These are phyloP conservation scores for Sericinus montela DNA, from an alignment of 2,888 invertebrate species.

Conservation along the genomic window DNA sequence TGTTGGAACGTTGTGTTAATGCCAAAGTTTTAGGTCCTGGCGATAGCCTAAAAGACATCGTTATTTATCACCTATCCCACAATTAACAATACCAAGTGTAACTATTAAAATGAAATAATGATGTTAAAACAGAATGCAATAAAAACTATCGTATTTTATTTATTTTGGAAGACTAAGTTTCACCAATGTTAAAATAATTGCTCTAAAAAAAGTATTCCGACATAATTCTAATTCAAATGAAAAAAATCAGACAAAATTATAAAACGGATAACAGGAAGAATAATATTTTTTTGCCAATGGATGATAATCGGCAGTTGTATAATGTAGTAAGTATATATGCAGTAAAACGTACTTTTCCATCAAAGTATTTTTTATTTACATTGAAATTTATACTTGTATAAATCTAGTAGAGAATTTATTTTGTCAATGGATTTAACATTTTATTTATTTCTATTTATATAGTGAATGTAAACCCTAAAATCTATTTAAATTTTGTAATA, in stretches of 20 bases:
- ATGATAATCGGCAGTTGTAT: too few relatives aligned
- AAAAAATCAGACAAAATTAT: too few relatives aligned
- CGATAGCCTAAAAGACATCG: neutral
- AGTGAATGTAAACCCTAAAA: slow-evolving; percentile 16
- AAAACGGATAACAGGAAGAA: too few relatives aligned
- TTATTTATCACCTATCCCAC: neutral
- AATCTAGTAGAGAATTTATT: slow-evolving; percentile 30
- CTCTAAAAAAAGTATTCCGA: too few relatives aligned
- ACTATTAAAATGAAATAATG: too few relatives aligned
- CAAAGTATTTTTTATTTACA: slow-evolving; percentile 6
- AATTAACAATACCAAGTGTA: slow-evolving; percentile 4
- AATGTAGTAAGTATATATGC: too few relatives aligned
- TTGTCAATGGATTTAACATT: slow-evolving; percentile 20
- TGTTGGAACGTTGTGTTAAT: slow-evolving; percentile 22
- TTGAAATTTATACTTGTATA: slow-evolving; percentile 29
- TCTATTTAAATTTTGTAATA: slow-evolving; percentile 36
- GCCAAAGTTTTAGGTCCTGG: slow-evolving; percentile 5
- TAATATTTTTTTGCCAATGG: too few relatives aligned
- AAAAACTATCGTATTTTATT: too few relatives aligned
- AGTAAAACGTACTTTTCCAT: neutral
- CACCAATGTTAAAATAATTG: neutral
- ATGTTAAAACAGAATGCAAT: too few relatives aligned
- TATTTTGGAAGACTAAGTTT: slow-evolving; percentile 9
- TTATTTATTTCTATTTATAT: slow-evolving; percentile 18
- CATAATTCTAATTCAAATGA: too few relatives aligned